Base-by-base conservation (phyloP, 2,888 invertebrate species). In the Conus canariensis region DNA sequence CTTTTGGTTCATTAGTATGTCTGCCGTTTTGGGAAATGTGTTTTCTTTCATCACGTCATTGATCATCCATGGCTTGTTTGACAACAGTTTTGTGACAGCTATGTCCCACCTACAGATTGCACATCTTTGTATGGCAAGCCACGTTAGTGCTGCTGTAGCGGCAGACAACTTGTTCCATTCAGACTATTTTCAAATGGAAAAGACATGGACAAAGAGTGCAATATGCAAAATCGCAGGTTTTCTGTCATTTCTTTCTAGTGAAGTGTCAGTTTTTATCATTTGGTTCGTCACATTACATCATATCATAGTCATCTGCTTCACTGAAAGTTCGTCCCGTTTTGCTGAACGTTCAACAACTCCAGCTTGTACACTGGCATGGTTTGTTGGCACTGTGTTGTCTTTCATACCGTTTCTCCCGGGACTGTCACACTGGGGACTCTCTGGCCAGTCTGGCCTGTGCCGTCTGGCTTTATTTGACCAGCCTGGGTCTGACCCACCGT, bases 401-500 rank as follows among this genome's bases (percentile, higher is more conserved):
- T 16, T 58, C 56, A 19, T 82, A 7, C 82, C 82, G 14, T 82
- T 82, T 22, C 56, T 82, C 19, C 82, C 82, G 12, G 82, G 82
- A 82, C 22, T 82, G 82, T 82, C 82, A 56, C 82, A 82, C 19
- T 82, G 82, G 82, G 82, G 82, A 10, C 22, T 58, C 8, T 8
- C 56, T 56, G 82, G 58, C 16, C 82, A 82, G 82, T 82, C 82
- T 16, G 82, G 82, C 8, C 22, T 82, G 58, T 82, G 82, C 16
- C 82, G 82, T 82, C 82, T 82, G 82, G 56, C 82, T 56, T 82
- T 82, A 19, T 82, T 58, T 56, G 19, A 82, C 5, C 8, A 82
- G 6, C 9, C 5, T 1, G 56, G 30, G 30, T 30, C 56, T 19
- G 22, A 19, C 58, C 82, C 56, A 9, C 16, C 9, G 5, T 58